phyloP scores from a whole-genome alignment of 1,140 invertebrate genomes.

The Andrena cerasifolii region DNA sequence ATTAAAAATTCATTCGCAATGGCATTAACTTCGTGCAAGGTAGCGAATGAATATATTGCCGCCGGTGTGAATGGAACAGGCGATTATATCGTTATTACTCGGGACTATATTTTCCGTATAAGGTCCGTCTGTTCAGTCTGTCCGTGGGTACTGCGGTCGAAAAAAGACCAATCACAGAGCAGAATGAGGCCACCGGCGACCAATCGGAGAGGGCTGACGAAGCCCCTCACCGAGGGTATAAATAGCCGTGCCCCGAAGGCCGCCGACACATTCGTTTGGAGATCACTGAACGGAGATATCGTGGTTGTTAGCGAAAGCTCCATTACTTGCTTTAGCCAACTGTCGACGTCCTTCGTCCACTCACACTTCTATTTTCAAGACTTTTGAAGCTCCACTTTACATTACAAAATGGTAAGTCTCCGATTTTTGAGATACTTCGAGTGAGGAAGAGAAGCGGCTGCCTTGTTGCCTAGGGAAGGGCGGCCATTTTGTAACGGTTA shows the following conservation, averaged over 20 bases:
- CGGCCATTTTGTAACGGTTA: constrained; percentile 63
- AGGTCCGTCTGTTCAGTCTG: neutral
- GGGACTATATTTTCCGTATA: constrained; percentile 54
- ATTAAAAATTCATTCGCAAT: neutral
- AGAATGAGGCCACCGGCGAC: constrained; percentile 32
- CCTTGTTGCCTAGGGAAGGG: neutral
- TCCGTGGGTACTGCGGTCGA: constrained; percentile 57
- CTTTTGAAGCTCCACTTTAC: constrained; percentile 9
- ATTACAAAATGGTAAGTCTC: constrained; percentile 63
- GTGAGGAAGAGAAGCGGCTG: neutral
- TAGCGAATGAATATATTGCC: neutral
- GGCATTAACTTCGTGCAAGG: no score
- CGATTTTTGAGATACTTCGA: neutral
- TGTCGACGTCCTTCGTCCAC: constrained; percentile 37
- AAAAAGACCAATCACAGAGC: constrained; percentile 43
- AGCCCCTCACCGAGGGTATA: constrained; percentile 50
- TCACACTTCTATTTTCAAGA: constrained; percentile 1
- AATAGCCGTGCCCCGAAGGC: constrained; percentile 13
- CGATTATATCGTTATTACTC: constrained; percentile 20
- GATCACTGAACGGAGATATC: neutral
- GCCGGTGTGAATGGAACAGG: constrained; percentile 4
- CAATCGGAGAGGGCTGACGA: constrained; percentile 45
- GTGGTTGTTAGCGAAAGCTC: constrained; percentile 63
- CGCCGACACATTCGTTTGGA: constrained; percentile 36
- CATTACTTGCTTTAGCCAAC: constrained; percentile 69